These are phyloP conservation scores for Nixonia krombeini DNA, from an alignment of 1,140 invertebrate genomes.

Conservation along the genomic window DNA sequence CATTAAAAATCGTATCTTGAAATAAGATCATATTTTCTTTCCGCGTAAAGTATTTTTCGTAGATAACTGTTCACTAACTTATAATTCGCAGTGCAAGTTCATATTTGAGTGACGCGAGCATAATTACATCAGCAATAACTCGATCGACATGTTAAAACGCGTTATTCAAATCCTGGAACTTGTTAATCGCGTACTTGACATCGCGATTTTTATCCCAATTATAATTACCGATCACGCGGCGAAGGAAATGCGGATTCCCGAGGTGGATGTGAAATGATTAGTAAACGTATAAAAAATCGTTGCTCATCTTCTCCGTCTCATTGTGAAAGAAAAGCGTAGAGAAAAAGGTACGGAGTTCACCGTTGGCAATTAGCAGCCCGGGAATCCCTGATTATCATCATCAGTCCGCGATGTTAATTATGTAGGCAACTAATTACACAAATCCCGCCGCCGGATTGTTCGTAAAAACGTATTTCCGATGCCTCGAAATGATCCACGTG, in stretches of 20 bases:
- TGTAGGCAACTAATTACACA: background rate
- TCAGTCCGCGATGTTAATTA: background rate
- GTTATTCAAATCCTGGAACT: too few species aligned
- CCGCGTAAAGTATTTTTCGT: too few species aligned
- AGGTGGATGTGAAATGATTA: background rate
- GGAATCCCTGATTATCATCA: conserved; percentile 4
- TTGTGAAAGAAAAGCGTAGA: background rate
- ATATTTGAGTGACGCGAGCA: too few species aligned
- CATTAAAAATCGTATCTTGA: too few species aligned
- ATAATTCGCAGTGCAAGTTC: too few species aligned
- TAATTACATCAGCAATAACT: too few species aligned
- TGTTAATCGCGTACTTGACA: too few species aligned
- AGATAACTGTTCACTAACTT: too few species aligned
- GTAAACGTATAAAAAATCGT: background rate
- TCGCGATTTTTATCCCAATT: background rate
- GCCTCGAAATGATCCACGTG: background rate
- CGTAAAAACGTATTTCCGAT: conserved; percentile 3
- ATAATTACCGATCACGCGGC: background rate
- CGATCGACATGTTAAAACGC: too few species aligned
- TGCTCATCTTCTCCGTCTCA: background rate
- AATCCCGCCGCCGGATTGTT: background rate
- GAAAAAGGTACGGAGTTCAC: conserved; percentile 2
- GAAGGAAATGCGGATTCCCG: background rate
- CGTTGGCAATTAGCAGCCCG: conserved; percentile 4
- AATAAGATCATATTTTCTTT: too few species aligned